Base-by-base conservation (phyloP, 1,140 invertebrate species). In the Chironomus tepperi region DNA sequence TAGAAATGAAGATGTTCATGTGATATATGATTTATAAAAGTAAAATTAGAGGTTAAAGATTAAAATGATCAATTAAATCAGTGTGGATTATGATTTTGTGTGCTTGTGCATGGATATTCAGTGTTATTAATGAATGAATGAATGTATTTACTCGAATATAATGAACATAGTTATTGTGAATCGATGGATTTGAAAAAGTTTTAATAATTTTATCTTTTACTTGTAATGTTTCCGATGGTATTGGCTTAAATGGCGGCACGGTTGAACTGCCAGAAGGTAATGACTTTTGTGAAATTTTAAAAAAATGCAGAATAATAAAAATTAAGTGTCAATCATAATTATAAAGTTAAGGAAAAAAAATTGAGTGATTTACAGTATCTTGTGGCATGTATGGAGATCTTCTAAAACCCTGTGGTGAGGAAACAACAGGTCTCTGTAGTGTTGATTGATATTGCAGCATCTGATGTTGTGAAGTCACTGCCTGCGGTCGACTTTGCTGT, bases 211-310 rank as follows among this genome's bases (percentile, higher is more conserved):
- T 34, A 34, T 34, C 24, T 34, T 34, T 34, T 34, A 34, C 24
- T 34, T 34, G 24, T 34, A 34, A 34, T 34, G 24, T 34, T 34
- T 34, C 24, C 24, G 24, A 34, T 10, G 24, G 67, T 34, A 81
- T 81, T 18, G 79, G 79, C 73, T 81, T 80, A 47, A 81, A 81
- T 3, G 75, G 81, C 0, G 81, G 81, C 43, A 81, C 80, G 0
- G 80, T 75, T 81, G 76, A 76, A 12, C 9, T 80, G 79, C 80
- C 79, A 74, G 79, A 79, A 78, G 75, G 74, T 81, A 77, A 77
- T 82, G 83, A 79, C 86, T 76, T 34, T 34, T 34, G 24, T 34
- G 78, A 80, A 81, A 77, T 79, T 76, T 34, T n/a, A n/a, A 34
- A 34, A 34, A 34, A 34, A 34, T 34, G 24, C 24, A 34, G 24